phyloP scores from a whole-genome alignment of 2,888 invertebrate genomes.

The Pecten maximus region DNA sequence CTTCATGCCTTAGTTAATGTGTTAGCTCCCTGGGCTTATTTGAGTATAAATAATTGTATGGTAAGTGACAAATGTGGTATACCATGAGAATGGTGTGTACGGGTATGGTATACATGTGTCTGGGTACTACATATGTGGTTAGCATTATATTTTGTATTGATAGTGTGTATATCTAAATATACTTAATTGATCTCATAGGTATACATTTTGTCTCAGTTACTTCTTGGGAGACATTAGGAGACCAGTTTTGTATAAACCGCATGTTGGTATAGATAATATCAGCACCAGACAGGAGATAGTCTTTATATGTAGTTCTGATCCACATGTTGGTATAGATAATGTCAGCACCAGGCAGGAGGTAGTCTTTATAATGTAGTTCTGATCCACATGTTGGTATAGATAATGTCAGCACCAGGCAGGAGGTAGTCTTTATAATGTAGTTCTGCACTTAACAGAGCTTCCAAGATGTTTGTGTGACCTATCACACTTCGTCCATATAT shows the following conservation, averaged over 20 bases:
- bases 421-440: neutral
- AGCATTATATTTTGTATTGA: no score
- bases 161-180: neutral
- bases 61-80: no score
- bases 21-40: no score
- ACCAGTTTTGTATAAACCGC: neutral
- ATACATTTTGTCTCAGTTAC: no score
- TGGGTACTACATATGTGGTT: neutral
- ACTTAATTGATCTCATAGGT: neutral
- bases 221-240: neutral
- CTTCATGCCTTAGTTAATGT: no score
- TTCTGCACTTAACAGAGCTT: neutral
- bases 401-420: neutral
- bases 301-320: no score
- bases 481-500: neutral
- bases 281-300: no score
- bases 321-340: no score
- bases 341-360: no score
- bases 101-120: neutral
- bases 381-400: neutral
- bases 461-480: neutral
- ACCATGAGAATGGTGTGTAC: neutral
- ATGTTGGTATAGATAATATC: no score
- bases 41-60: no score
- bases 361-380: no score